Evolutionary conservation across 2,113 vertebrate species (phyloP).

Genomic region (Semnornis frantzii): DNA sequence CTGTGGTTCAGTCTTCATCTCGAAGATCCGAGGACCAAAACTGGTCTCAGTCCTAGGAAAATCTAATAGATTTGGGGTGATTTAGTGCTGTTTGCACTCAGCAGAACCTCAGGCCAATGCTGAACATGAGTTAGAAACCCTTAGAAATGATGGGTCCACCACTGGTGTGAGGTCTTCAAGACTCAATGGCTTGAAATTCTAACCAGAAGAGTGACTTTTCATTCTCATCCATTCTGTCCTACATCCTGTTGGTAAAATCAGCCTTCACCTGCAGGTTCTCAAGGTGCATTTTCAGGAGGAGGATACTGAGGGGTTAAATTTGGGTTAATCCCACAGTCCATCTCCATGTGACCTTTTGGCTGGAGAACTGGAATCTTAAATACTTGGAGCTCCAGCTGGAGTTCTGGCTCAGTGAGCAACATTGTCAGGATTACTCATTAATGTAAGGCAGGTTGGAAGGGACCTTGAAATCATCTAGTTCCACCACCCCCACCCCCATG

Average conservation of each 20-base stretch:
- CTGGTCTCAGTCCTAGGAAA: neutral
- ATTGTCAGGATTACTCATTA: neutral
- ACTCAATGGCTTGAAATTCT: neutral
- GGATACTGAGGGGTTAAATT: neutral
- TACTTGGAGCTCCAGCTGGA: neutral
- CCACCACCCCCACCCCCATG: no score
- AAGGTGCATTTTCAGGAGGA: neutral
- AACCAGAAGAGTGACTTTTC: neutral
- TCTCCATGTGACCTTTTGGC: neutral
- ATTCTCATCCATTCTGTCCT: neutral
- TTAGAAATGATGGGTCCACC: neutral
- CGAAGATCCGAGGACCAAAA: neutral
- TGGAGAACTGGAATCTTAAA: neutral
- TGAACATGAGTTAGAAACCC: neutral
- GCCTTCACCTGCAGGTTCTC: neutral
- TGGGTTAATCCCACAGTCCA: neutral
- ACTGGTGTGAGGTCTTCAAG: neutral
- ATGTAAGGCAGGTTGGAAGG: neutral
- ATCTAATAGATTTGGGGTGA: neutral
- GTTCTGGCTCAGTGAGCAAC: neutral
- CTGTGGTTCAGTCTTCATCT: rapidly evolving
- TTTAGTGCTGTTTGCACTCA: neutral
- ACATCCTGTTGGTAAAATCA: neutral
- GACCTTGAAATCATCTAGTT: no score
- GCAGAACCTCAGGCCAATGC: neutral